A percentile compares a stretch with the other conserved stretches of the same genome.
Evolutionary conservation across 1,140 invertebrate species (phyloP).

Genomic region (Rhynchophorus ferrugineus): DNA sequence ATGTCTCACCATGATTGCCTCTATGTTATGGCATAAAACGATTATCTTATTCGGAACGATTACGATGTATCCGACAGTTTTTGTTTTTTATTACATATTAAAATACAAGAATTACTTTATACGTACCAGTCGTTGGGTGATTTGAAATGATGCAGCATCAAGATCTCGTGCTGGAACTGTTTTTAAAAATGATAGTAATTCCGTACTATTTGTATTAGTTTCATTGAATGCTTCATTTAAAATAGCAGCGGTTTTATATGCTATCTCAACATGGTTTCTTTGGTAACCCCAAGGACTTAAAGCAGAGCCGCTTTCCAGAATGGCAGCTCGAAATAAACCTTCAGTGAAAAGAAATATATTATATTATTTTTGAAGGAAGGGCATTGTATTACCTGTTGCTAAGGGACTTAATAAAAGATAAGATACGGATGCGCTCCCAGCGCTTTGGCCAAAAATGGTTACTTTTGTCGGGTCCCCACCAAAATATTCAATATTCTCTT

Average conservation of each 20-base stretch:
- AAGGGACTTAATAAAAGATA: conserved; percentile 49
- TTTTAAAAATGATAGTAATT: conserved; percentile 8
- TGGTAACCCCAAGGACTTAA: conserved; percentile 12
- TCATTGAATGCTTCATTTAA: conserved; percentile 4
- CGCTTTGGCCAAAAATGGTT: conserved; percentile 61
- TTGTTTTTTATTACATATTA: too few relatives aligned
- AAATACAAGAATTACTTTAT: too few relatives aligned
- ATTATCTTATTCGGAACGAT: too few relatives aligned
- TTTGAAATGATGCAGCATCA: conserved; percentile 3
- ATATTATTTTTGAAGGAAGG: too few relatives aligned
- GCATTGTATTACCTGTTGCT: conserved; percentile 11
- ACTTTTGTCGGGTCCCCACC: conserved; percentile 63
- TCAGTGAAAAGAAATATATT: too few relatives aligned
- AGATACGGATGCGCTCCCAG: conserved; percentile 54
- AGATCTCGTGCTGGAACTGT: conserved; percentile 11
- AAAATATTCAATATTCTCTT: conserved; percentile 59
- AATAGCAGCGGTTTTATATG: conserved; percentile 1
- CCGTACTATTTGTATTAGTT: neutral
- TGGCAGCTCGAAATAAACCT: conserved; percentile 16
- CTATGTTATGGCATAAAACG: too few relatives aligned
- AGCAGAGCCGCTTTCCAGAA: conserved; percentile 7
- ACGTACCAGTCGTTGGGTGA: neutral
- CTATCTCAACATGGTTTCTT: conserved; percentile 1
- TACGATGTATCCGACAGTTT: too few relatives aligned
- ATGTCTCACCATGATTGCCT: too few relatives aligned